These are phyloP conservation scores for Equus przewalskii DNA, from an alignment of 2,113 vertebrate species.

Conservation along the genomic window DNA sequence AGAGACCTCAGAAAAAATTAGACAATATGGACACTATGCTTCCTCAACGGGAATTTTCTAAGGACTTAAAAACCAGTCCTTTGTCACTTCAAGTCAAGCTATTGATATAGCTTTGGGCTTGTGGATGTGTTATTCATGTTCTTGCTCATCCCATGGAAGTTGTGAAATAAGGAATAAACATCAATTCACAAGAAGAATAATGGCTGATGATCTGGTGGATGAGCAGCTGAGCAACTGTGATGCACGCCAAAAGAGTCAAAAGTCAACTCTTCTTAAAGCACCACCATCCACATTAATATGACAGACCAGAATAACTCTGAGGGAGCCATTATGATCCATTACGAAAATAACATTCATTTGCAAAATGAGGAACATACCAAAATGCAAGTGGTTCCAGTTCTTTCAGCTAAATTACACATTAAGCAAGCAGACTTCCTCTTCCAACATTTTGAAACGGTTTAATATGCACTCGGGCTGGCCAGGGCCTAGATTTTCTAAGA, in stretches of 20 bases:
- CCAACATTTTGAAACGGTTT: constrained; percentile 81
- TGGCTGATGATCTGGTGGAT: constrained; percentile 8
- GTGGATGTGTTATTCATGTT: constrained; percentile 51
- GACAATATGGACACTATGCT: not conserved
- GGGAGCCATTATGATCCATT: constrained; percentile 77
- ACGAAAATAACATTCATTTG: constrained; percentile 81
- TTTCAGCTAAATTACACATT: constrained; percentile 81
- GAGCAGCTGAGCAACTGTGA: constrained; percentile 20
- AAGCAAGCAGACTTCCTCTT: constrained; percentile 78
- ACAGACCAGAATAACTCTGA: constrained; percentile 75
- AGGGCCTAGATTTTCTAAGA: constrained; percentile 71
- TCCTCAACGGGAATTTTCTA: constrained; percentile 8
- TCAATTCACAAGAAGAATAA: constrained; percentile 63
- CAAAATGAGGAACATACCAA: constrained; percentile 82
- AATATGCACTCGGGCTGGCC: constrained; percentile 52
- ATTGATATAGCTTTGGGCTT: not conserved
- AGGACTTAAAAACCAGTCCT: constrained; percentile 59
- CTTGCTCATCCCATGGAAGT: constrained; percentile 49
- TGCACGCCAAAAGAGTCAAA: constrained; percentile 35
- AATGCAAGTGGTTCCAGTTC: constrained; percentile 74
- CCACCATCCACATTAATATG: constrained; percentile 55
- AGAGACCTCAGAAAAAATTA: constrained; percentile 18
- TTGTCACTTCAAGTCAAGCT: constrained; percentile 34
- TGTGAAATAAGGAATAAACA: constrained; percentile 52
- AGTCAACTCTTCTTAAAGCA: constrained; percentile 73